Percentiles rank a stretch among this genome's conserved stretches.
Evolutionary conservation across 2,113 vertebrate genomes (phyloP).

Genomic region (Sylvilagus bachmani): DNA sequence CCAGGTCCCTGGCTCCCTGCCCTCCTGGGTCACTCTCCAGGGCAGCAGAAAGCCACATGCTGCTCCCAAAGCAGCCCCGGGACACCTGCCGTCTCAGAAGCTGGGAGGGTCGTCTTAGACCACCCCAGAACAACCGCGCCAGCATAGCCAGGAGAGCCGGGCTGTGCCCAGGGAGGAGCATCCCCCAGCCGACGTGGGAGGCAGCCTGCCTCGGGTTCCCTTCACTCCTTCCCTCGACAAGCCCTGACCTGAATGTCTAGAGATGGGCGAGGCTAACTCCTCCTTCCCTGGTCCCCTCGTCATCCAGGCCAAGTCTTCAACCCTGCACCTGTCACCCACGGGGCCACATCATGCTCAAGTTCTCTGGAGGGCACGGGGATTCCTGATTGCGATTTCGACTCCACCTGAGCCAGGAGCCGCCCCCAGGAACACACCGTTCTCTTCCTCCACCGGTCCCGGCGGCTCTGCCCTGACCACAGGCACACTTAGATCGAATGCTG

Average conservation of each 20-base stretch:
- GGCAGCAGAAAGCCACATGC: not conserved
- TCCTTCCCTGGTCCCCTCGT: not conserved
- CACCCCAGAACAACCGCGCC: not conserved
- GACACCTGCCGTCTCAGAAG: not conserved
- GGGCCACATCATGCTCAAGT: not conserved
- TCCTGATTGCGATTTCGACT: slow-evolving; percentile 6
- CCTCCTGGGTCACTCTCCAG: not conserved
- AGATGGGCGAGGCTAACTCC: not conserved
- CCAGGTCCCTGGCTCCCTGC: not conserved
- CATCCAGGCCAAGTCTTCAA: not conserved
- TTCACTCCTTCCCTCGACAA: not conserved
- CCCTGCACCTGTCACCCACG: not conserved
- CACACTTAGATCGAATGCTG: not conserved
- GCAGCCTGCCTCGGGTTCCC: not conserved
- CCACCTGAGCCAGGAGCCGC: not conserved
- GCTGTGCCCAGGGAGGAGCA: not conserved
- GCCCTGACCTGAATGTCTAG: not conserved
- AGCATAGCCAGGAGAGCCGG: not conserved
- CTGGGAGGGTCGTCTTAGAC: not conserved
- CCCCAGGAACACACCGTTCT: not conserved
- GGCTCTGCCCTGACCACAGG: not conserved
- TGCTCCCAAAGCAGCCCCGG: not conserved
- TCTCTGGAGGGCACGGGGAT: not conserved
- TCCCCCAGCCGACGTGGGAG: not conserved
- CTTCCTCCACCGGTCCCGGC: fast-evolving